Evolutionary conservation across 2,797 vertebrate genomes (phyloP).

Genomic region (Channa striata): DNA sequence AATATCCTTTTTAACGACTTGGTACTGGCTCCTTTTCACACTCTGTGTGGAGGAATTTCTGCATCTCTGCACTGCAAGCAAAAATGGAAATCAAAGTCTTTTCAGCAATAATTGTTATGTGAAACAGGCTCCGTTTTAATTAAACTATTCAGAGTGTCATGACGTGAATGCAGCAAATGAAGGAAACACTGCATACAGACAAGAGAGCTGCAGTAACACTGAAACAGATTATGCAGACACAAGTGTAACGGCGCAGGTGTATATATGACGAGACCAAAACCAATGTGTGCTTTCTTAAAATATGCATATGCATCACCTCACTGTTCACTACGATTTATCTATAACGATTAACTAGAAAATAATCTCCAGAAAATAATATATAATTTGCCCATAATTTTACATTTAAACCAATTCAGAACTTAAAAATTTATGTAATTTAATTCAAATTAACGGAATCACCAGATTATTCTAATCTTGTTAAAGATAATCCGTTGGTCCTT

Average conservation of each 20-base stretch:
- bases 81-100: slow-evolving; percentile 76
- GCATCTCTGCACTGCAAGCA: slow-evolving; percentile 71
- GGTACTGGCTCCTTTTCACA: slow-evolving; percentile 34
- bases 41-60: slow-evolving; percentile 60
- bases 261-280: not conserved
- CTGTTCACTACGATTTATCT: not conserved
- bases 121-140: slow-evolving; percentile 69
- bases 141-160: slow-evolving; percentile 49
- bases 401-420: slow-evolving; percentile 29
- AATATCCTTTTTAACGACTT: slow-evolving; percentile 63
- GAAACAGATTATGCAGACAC: slow-evolving; percentile 10
- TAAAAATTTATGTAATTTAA: slow-evolving; percentile 38
- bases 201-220: slow-evolving; percentile 42
- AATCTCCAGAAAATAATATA: slow-evolving; percentile 19
- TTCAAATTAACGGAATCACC: slow-evolving; percentile 72
- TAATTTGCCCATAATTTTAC: slow-evolving; percentile 30
- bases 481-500: slow-evolving; percentile 70
- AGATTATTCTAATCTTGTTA: slow-evolving; percentile 78
- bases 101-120: slow-evolving; percentile 67
- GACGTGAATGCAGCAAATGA: slow-evolving; percentile 40
- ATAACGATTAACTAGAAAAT: slow-evolving; percentile 30
- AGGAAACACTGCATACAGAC: slow-evolving; percentile 13
- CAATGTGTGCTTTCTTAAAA: no score
- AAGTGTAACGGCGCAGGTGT: slow-evolving; percentile 10
- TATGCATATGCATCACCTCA: no score